These are phyloP conservation scores for Neolamprologus falcicula DNA, from an alignment of 2,113 vertebrate genomes.

Conservation along the genomic window DNA sequence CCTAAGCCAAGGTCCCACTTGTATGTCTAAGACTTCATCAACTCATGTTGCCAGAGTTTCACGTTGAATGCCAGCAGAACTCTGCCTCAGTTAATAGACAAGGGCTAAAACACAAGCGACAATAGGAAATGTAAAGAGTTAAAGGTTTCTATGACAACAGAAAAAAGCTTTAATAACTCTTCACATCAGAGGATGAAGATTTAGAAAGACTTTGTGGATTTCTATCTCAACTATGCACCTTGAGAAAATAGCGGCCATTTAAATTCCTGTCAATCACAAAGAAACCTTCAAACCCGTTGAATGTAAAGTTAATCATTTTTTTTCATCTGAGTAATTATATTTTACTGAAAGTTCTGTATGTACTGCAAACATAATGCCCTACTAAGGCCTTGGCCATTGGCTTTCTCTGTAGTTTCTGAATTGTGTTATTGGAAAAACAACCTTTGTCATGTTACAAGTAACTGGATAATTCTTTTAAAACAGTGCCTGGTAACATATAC, in stretches of 20 bases:
- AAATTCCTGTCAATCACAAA: background rate
- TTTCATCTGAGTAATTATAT: background rate
- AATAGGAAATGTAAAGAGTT: conserved; percentile 54
- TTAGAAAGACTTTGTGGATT: conserved; percentile 21
- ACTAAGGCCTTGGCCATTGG: background rate
- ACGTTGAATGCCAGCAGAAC: conserved; percentile 12
- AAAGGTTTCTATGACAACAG: conserved; percentile 68
- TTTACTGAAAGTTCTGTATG: background rate
- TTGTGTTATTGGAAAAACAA: background rate
- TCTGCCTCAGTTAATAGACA: conserved; percentile 38
- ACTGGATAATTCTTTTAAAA: background rate
- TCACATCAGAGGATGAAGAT: conserved; percentile 32
- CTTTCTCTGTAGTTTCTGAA: background rate
- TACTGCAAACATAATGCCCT: background rate
- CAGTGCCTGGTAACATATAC: background rate
- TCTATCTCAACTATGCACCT: background rate
- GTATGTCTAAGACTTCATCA: conserved; percentile 3
- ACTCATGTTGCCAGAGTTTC: conserved; percentile 21
- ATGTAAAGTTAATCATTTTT: background rate
- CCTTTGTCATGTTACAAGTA: background rate
- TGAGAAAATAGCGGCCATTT: conserved; percentile 10
- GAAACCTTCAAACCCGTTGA: conserved; percentile 24
- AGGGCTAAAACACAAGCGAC: conserved; percentile 43
- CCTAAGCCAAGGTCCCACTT: background rate
- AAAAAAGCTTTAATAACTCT: conserved; percentile 33